phyloP scores from a whole-genome alignment of 2,797 vertebrate species.

The Geotria australis region DNA sequence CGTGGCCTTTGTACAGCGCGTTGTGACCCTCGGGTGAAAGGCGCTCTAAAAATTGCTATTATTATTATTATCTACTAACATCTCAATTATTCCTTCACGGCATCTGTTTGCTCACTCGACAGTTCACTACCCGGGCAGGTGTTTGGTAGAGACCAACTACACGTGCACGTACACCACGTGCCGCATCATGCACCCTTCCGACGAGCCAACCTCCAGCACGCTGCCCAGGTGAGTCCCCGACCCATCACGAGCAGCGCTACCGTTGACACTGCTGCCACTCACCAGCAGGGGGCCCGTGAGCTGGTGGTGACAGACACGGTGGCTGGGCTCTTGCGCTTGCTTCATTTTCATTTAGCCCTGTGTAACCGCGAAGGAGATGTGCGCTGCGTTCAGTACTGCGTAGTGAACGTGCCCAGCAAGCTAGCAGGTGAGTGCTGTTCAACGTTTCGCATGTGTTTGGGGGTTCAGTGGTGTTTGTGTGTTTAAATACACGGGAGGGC shows the following conservation, averaged over 20 bases:
- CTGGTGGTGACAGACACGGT: not conserved
- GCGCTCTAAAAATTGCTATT: too few relatives aligned
- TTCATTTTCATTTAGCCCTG: not conserved
- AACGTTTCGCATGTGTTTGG: too few relatives aligned
- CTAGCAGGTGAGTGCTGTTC: too few relatives aligned
- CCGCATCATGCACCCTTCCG: constrained; percentile 82
- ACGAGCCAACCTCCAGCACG: constrained; percentile 64
- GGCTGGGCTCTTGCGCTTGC: not conserved
- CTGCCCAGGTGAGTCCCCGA: constrained; percentile 29
- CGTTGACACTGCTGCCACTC: too few relatives aligned
- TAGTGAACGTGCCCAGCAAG: too few relatives aligned
- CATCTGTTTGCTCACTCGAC: constrained; percentile 1
- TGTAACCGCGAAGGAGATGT: not conserved
- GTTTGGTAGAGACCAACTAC: constrained; percentile 80
- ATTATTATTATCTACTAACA: constrained; percentile 6
- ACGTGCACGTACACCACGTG: constrained; percentile 97
- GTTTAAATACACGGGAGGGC: constrained; percentile 1
- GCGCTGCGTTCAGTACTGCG: not conserved
- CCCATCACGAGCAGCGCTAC: not conserved
- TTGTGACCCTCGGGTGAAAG: too few relatives aligned
- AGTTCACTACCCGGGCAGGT: constrained; percentile 89
- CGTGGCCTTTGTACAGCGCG: too few relatives aligned
- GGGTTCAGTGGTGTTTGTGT: not conserved
- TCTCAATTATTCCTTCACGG: too few relatives aligned
- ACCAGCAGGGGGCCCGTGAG: too few relatives aligned